A percentile compares a stretch with the other conserved stretches of the same genome.
Evolutionary conservation across 1,140 invertebrate genomes (phyloP).

Genomic region (Sminthurides bifidus): DNA sequence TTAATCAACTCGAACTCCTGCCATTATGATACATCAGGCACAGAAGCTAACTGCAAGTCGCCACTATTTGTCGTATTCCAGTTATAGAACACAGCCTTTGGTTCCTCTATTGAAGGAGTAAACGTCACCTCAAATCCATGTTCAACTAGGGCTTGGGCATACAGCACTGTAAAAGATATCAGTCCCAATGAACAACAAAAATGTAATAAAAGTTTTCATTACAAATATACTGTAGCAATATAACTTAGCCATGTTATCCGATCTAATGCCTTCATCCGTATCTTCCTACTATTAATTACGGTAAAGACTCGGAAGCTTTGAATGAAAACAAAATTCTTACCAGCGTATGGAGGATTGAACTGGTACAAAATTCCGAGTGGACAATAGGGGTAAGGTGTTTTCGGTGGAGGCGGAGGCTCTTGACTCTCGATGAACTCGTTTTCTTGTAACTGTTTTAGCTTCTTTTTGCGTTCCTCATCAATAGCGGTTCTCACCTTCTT

Average conservation of each 20-base stretch:
- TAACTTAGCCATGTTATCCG: neutral
- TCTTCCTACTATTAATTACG: too few relatives aligned
- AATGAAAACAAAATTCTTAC: slow-evolving; percentile 8
- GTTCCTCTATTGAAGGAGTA: slow-evolving; percentile 15
- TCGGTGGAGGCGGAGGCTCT: slow-evolving; percentile 22
- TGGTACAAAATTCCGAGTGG: slow-evolving; percentile 29
- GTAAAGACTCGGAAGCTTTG: neutral
- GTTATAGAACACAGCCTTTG: too few relatives aligned
- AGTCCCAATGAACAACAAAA: neutral
- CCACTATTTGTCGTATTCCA: too few relatives aligned
- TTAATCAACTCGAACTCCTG: too few relatives aligned
- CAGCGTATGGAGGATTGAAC: slow-evolving; percentile 29
- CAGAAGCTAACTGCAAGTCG: too few relatives aligned
- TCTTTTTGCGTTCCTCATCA: slow-evolving; percentile 29
- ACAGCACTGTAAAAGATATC: slow-evolving; percentile 22
- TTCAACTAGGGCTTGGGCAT: slow-evolving; percentile 27
- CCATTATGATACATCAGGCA: too few relatives aligned
- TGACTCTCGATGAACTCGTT: neutral
- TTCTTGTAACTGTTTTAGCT: neutral
- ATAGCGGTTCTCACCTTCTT: slow-evolving; percentile 40
- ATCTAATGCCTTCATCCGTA: neutral
- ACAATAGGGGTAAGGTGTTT: slow-evolving; percentile 26
- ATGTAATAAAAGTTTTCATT: neutral
- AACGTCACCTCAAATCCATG: slow-evolving; percentile 29
- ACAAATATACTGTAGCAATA: neutral